Evolutionary conservation across 2,113 vertebrate genomes (phyloP), one percentile per base, ranked within the genome.

Genomic region (Semnornis frantzii): DNA sequence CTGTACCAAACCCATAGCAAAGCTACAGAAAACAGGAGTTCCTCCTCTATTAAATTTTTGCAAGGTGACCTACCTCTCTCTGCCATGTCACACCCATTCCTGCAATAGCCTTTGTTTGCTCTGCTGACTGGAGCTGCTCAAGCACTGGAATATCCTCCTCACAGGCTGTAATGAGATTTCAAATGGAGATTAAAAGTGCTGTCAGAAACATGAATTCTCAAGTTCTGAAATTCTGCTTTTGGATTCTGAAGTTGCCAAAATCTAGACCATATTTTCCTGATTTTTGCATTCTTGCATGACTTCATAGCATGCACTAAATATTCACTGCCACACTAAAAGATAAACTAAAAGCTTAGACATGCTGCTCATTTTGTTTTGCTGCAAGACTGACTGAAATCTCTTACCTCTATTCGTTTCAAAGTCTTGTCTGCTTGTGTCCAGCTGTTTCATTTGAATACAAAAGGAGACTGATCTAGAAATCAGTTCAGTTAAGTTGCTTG

Each of bases 1-100:
- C 0, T 0, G 0, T 4, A 27, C 31, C 30, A 72, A 65, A 58
- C 17, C 18, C 58, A 18, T 13, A 68, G 8, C 2, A 55, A 60
- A 78, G 55, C n/a, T 50, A 42, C 25, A 57, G 17, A 4, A 60
- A 75, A 69, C 37, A 39, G 37, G 37, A 85, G 68, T 46, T 59
- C 48, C 71, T 65, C 25, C 15, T 44, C 31, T 25, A 30, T 30
- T 37, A 25, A 2, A 14, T 44, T 55, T 60, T 60, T 12, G 24
- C 9, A 90, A 33, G 1, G 0, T 20, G 39, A 84, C 46, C 66
- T 39, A 31, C 54, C 63, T 37, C 31, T 89, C n/a, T 69, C 44
- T 59, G 54, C 77, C 84, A 33, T 10, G 33, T 48, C 66, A 75
- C 48, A 9, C 4, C 1, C 2, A 12, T 68, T 89, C 52, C 71